Conservation (phyloP, 2,113 vertebrate genomes). For the Pteronura brasiliensis region DNA sequence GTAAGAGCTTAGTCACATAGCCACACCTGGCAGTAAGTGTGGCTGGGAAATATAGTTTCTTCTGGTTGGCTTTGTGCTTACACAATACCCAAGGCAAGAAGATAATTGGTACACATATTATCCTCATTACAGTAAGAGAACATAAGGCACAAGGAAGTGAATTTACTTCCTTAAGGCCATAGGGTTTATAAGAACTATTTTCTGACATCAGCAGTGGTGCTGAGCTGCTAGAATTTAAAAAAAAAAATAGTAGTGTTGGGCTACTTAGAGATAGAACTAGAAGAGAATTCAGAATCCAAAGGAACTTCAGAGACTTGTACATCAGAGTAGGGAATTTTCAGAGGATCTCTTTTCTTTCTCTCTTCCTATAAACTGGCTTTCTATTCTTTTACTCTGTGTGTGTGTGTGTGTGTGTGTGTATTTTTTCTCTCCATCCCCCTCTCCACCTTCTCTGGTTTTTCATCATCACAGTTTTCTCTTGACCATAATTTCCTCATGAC, state of each 20-base stretch:
- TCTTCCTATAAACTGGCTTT: background rate
- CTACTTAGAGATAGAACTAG: background rate
- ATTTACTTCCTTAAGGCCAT: background rate
- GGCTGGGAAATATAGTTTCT: background rate
- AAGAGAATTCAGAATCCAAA: background rate
- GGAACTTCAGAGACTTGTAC: background rate
- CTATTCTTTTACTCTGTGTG: background rate
- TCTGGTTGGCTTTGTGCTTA: constrained; percentile 1
- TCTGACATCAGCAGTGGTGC: background rate
- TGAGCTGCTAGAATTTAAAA: background rate
- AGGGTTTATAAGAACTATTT: background rate
- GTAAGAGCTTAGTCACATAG: background rate
- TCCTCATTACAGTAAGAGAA: background rate
- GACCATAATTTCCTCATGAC: no score
- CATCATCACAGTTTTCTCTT: no score
- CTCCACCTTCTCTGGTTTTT: no score
- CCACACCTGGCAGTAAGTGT: background rate
- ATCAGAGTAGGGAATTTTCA: background rate
- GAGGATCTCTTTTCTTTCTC: background rate
- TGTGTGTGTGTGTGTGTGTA: background rate
- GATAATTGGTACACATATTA: background rate
- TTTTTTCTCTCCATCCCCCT: no score
- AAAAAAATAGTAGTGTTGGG: background rate
- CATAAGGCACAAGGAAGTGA: background rate
- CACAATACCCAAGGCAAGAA: background rate